A percentile compares a stretch with the other conserved stretches of the same genome.
Conservation (phyloP, 2,888 invertebrate genomes). For the Antheraea yamamai region DNA sequence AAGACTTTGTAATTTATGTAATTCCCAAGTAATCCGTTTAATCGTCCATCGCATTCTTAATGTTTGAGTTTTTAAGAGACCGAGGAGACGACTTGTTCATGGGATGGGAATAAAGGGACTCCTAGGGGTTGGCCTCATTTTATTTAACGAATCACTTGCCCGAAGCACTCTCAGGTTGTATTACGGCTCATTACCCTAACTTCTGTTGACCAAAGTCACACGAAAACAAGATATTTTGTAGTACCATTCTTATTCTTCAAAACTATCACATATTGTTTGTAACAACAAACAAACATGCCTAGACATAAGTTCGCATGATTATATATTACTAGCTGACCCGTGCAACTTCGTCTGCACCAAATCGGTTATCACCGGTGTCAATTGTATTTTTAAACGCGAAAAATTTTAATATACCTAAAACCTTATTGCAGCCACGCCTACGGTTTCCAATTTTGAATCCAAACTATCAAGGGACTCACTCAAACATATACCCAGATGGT, state of each 20-base stretch:
- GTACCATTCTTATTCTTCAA: slow-evolving; percentile 38
- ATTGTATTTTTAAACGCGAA: no score
- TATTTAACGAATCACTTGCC: slow-evolving; percentile 61
- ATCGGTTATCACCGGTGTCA: no score
- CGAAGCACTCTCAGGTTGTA: slow-evolving; percentile 66
- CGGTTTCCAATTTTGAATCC: no score
- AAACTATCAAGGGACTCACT: no score
- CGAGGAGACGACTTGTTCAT: slow-evolving; percentile 35
- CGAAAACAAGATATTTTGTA: slow-evolving; percentile 55
- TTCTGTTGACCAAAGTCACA: slow-evolving; percentile 67
- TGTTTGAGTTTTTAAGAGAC: slow-evolving; percentile 56
- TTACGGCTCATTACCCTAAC: slow-evolving; percentile 69
- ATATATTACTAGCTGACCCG: no score
- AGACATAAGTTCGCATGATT: no score
- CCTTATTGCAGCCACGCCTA: no score
- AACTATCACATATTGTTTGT: background rate
- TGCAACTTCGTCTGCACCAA: no score
- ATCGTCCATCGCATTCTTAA: slow-evolving; percentile 67
- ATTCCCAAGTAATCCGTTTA: slow-evolving; percentile 65
- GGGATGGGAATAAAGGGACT: slow-evolving; percentile 35
- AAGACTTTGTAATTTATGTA: slow-evolving; percentile 61
- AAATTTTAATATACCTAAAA: no score
- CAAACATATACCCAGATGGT: no score
- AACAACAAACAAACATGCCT: no score
- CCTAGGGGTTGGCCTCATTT: slow-evolving; percentile 53